Evolutionary conservation across 2,888 invertebrate species (phyloP).

Genomic region (Polymixis lichenea): DNA sequence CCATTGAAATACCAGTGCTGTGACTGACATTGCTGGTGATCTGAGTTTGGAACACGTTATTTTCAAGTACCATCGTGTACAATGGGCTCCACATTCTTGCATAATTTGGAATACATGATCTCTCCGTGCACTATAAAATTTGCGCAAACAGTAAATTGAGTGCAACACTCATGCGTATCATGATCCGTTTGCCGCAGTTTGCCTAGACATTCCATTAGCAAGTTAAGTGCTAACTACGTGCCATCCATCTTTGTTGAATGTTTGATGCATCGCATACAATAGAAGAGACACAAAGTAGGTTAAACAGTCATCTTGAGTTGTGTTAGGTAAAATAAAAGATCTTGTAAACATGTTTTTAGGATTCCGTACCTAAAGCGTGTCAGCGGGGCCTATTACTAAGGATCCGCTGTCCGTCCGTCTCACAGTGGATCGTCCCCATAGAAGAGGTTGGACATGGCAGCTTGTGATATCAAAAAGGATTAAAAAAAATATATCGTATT

Average conservation of each 20-base stretch:
- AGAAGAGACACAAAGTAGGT: not conserved
- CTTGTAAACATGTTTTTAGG: not conserved
- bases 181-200: constrained; percentile 22
- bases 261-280: constrained; percentile 7
- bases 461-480: too few species aligned
- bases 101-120: not conserved
- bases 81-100: too few species aligned
- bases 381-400: not conserved
- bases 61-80: too few species aligned
- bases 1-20: too few species aligned
- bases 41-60: too few species aligned
- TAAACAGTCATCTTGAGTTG: not conserved
- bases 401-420: not conserved
- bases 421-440: too few species aligned
- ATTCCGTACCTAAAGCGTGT: not conserved
- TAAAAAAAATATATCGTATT: too few species aligned
- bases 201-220: constrained; percentile 59
- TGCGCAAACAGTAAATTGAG: constrained; percentile 35
- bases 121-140: constrained; percentile 8
- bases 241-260: constrained; percentile 25
- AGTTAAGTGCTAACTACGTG: constrained; percentile 32
- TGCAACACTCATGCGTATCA: constrained; percentile 35
- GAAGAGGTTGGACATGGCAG: too few species aligned
- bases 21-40: too few species aligned
- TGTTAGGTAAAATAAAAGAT: not conserved